These are phyloP conservation scores for Arenicola marina DNA, from an alignment of 2,888 invertebrate species.

Conservation along the genomic window DNA sequence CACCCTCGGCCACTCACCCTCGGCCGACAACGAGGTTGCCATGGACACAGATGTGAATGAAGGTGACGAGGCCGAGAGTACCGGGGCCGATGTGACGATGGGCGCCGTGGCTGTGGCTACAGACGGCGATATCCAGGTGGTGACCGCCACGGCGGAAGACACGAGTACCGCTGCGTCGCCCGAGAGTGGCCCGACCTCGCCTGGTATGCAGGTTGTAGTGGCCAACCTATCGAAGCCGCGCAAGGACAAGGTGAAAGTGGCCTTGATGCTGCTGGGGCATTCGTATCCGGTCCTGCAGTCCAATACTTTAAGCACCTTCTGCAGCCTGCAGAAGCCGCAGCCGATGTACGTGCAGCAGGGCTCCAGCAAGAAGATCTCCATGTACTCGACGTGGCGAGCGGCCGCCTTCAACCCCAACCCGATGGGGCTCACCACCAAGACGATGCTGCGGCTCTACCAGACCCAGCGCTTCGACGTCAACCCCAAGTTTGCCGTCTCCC, in stretches of 20 bases:
- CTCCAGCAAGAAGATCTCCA: conserved; percentile 77
- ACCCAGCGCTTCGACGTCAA: neutral
- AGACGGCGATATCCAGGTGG: too few relatives aligned
- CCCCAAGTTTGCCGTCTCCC: neutral
- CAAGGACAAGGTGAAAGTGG: neutral
- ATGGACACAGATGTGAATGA: too few relatives aligned
- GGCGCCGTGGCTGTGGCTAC: too few relatives aligned
- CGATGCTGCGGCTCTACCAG: conserved; percentile 45
- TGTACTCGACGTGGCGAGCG: conserved; percentile 88
- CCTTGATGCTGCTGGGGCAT: conserved; percentile 14
- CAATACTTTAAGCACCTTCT: conserved; percentile 71
- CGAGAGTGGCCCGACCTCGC: neutral
- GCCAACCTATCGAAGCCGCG: neutral
- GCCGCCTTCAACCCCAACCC: conserved; percentile 61
- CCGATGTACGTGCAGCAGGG: conserved; percentile 84
- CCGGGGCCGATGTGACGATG: neutral
- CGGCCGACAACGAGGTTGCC: too few relatives aligned
- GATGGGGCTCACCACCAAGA: conserved; percentile 69
- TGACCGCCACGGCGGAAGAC: neutral
- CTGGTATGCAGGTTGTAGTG: neutral
- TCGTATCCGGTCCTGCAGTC: conserved; percentile 43
- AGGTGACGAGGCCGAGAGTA: neutral
- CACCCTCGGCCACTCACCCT: too few relatives aligned
- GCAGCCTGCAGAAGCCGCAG: conserved; percentile 89
- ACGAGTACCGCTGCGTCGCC: neutral